phyloP scores from a whole-genome alignment of 2,888 invertebrate species.

The Thalpophila matura region DNA sequence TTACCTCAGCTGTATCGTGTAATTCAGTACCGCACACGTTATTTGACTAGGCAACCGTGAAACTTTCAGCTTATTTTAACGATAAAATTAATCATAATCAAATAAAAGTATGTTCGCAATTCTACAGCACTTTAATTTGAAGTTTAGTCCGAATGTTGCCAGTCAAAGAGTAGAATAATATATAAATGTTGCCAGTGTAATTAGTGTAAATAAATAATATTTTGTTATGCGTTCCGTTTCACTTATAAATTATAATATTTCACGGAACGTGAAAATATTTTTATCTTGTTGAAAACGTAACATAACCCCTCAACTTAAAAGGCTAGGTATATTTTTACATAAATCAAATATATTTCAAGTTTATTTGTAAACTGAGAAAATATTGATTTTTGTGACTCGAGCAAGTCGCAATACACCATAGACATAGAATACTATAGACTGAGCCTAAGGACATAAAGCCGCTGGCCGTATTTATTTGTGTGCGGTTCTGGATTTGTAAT shows the following conservation, averaged over 20 bases:
- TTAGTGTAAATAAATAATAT: constrained; percentile 37
- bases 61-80: constrained; percentile 55
- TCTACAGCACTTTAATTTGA: constrained; percentile 62
- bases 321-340: too few relatives aligned
- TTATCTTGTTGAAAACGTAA: too few relatives aligned
- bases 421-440: too few relatives aligned
- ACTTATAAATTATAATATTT: background rate
- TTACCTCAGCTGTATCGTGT: constrained; percentile 53
- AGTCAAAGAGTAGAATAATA: constrained; percentile 17
- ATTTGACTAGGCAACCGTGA: constrained; percentile 41
- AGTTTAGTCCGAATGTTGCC: constrained; percentile 53
- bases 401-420: too few relatives aligned
- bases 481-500: too few relatives aligned
- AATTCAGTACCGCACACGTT: constrained; percentile 36
- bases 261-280: too few relatives aligned
- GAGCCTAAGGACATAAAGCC: too few relatives aligned
- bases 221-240: constrained; percentile 42
- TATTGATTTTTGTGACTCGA: too few relatives aligned
- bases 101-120: constrained; percentile 58
- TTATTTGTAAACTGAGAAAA: too few relatives aligned
- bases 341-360: too few relatives aligned
- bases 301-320: too few relatives aligned
- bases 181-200: constrained; percentile 28
- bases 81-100: constrained; percentile 63
- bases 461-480: too few relatives aligned